These are phyloP conservation scores for Leptonema lineaticorne DNA, from an alignment of 1,140 invertebrate species.

Conservation along the genomic window DNA sequence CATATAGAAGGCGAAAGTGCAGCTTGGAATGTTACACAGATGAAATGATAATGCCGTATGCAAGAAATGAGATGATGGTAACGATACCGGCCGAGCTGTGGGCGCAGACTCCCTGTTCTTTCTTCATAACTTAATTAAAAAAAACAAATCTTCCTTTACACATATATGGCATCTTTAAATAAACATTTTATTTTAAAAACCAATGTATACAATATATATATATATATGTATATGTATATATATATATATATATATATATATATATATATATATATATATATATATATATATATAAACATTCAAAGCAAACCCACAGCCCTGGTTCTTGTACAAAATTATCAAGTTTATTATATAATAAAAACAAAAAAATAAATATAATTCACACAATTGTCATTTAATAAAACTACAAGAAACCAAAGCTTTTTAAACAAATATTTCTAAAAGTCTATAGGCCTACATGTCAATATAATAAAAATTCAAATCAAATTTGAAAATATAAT, in stretches of 20 bases:
- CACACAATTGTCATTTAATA: not conserved
- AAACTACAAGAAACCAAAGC: conserved; percentile 19
- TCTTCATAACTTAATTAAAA: conserved; percentile 12
- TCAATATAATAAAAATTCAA: not conserved
- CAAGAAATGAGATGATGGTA: conserved; percentile 25
- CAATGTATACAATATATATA: conserved; percentile 3
- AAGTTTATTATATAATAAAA: conserved; percentile 35
- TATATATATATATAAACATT: conserved; percentile 19
- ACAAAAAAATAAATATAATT: not conserved
- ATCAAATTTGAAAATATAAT: not conserved
- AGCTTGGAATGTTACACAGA: conserved; percentile 35
- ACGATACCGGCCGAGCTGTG: conserved; percentile 39
- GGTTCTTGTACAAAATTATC: conserved; percentile 29
- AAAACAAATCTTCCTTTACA: conserved; percentile 15
- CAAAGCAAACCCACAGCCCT: conserved; percentile 22
- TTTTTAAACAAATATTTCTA: not conserved
- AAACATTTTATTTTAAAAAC: conserved; percentile 22
- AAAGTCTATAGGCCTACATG: not conserved
- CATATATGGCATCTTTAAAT: conserved; percentile 28
- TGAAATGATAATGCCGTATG: conserved; percentile 28
- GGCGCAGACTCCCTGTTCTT: conserved; percentile 24
- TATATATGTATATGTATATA: not conserved
- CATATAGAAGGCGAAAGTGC: not conserved
- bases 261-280: not conserved
- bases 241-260: not conserved